A percentile compares a stretch with the other conserved stretches of the same genome.
Conservation (phyloP, 2,113 vertebrate species). For the Pituophis catenifer region DNA sequence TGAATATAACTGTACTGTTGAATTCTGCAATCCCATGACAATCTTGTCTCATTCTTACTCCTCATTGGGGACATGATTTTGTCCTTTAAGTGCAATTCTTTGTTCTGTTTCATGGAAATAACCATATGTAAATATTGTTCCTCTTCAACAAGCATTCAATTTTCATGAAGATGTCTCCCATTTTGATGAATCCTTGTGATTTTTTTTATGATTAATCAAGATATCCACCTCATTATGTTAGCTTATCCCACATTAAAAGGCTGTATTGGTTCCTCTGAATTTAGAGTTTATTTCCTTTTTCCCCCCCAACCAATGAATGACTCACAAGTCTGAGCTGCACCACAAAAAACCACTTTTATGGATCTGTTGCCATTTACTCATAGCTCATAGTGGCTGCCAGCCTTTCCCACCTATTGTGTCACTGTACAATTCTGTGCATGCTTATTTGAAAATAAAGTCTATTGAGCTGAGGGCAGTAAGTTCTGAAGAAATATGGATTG, state of each 20-base stretch:
- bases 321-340: not conserved
- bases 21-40: not conserved
- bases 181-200: not conserved
- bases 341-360: not conserved
- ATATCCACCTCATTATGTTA: not conserved
- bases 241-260: not conserved
- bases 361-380: not conserved
- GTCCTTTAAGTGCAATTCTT: not conserved
- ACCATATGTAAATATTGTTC: not conserved
- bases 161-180: not conserved
- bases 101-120: not conserved
- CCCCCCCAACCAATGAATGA: not conserved
- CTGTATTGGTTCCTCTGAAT: not conserved
- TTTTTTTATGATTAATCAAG: not conserved
- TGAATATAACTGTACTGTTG: constrained; percentile 5
- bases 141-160: too few relatives aligned
- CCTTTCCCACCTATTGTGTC: not conserved
- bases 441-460: not conserved
- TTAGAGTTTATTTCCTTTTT: not conserved
- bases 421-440: not conserved
- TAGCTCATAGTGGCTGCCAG: not conserved
- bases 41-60: not conserved
- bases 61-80: not conserved
- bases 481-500: not conserved
- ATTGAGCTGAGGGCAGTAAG: not conserved